Evolutionary conservation across 2,797 vertebrate species (phyloP), one percentile per base, ranked within the genome.

Genomic region (Sciaenops ocellatus): DNA sequence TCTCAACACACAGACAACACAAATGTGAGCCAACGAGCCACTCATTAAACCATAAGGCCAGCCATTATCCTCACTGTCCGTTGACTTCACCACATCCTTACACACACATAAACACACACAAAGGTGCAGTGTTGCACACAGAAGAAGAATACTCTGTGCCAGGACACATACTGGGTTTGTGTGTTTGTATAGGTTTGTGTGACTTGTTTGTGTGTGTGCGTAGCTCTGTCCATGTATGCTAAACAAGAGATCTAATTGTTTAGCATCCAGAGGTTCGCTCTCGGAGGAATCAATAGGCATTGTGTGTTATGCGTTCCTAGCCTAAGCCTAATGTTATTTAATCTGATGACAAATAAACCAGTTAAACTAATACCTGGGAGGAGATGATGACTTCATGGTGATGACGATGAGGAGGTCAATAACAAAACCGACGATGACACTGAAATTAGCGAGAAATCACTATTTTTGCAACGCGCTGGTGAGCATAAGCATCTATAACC

Each of bases 241-340:
- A 82, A 90, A 94, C 91, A 94, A 94, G 86, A 89, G 88, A 78
- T 90, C 38, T 78, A 83, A 91, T 94, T 95, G 93, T 95, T n/a
- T n/a, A n/a, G n/a, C n/a, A 85, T 86, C 81, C 78, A 69, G 85
- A 84, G 90, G 84, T 92, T 92, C 78, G 70, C 82, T 82, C 89
- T 83, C 59, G 42, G 71, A 80, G 82, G 87, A 93, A 91, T 95
- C 90, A 93, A 92, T 90, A 82, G 87, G 74, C 85, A 88, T 94
- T 95, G 93, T 94, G 92, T 89, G 77, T 85, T 73, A 75, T 83
- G 85, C 22, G 9, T 78, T 88, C 77, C 80, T 78, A 54, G 81
- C 67, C 61, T 47, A 86, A 89, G 81, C 90, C 73, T 85, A 71
- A 83, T 41, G 30, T 82, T 84, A 84, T 85, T 82, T 80, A 90